Evolutionary conservation across 2,113 vertebrate species (phyloP).

Genomic region (Gambusia holbrooki): DNA sequence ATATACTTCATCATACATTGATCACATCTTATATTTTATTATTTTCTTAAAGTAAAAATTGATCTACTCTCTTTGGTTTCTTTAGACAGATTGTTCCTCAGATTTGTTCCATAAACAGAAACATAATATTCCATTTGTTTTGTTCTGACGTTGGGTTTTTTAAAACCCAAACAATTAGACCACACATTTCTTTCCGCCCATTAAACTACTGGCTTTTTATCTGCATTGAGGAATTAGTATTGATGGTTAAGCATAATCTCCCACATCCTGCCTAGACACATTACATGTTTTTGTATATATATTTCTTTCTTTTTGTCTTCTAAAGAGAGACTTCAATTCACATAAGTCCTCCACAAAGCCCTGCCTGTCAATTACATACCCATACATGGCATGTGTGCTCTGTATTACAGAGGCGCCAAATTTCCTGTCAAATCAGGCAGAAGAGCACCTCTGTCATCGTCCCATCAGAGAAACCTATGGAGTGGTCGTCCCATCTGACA

Average conservation of each 20-base stretch:
- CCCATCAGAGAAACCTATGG: conserved; percentile 43
- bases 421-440: conserved; percentile 32
- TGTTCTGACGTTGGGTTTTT: too few species aligned
- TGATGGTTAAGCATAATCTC: conserved; percentile 1
- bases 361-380: conserved; percentile 29
- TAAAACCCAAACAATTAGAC: too few species aligned
- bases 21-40: too few species aligned
- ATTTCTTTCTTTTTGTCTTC: background rate
- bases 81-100: too few species aligned
- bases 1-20: too few species aligned
- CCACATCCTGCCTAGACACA: background rate
- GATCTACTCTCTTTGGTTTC: too few species aligned
- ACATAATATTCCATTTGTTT: too few species aligned
- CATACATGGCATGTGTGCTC: conserved; percentile 1
- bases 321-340: conserved; percentile 29
- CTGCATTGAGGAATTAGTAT: background rate
- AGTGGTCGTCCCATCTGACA: conserved; percentile 50
- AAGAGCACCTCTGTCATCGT: conserved; percentile 39
- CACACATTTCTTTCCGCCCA: conserved; percentile 2
- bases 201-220: conserved; percentile 11
- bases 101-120: too few species aligned
- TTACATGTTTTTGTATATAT: background rate
- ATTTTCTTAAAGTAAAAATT: too few species aligned
- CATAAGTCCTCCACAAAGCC: conserved; percentile 22
- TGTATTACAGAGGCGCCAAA: conserved; percentile 32